Evolutionary conservation across 1,140 invertebrate species (phyloP).

Genomic region (Periplaneta americana): DNA sequence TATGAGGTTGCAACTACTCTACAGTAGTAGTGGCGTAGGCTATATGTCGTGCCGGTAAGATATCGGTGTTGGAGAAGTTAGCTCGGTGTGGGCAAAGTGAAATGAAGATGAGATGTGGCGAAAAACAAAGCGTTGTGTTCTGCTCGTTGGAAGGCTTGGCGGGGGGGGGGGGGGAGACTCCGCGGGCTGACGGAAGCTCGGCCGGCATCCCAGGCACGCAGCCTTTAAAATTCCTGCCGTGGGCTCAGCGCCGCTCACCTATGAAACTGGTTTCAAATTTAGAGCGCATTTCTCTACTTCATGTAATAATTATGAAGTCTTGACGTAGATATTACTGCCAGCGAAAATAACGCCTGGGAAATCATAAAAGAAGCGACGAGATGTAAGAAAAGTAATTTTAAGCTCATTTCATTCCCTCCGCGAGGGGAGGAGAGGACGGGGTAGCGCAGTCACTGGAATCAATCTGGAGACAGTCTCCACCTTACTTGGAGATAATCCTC

Average conservation of each 20-base stretch:
- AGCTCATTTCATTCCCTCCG: background rate
- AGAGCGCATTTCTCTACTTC: conserved; percentile 19
- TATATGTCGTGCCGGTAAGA: no score
- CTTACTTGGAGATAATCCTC: no score
- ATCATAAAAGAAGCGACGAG: background rate
- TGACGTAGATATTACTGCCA: background rate
- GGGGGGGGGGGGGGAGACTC: background rate
- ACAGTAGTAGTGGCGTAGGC: no score
- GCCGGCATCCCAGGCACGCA: background rate
- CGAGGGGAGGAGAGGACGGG: no score
- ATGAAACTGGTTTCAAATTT: conserved; percentile 5
- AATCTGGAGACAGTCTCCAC: no score
- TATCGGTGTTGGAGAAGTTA: no score
- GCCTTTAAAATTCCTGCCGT: background rate
- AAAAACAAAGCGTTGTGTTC: no score
- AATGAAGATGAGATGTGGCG: background rate
- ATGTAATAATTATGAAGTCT: background rate
- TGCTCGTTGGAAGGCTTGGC: background rate
- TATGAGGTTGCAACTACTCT: no score
- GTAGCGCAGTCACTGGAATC: no score
- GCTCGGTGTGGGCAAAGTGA: background rate
- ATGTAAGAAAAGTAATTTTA: background rate
- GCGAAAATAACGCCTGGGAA: background rate
- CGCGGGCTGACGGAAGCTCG: background rate
- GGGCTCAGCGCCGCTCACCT: background rate